phyloP scores from a whole-genome alignment of 2,797 vertebrate species.

The Cossypha polioptera region DNA sequence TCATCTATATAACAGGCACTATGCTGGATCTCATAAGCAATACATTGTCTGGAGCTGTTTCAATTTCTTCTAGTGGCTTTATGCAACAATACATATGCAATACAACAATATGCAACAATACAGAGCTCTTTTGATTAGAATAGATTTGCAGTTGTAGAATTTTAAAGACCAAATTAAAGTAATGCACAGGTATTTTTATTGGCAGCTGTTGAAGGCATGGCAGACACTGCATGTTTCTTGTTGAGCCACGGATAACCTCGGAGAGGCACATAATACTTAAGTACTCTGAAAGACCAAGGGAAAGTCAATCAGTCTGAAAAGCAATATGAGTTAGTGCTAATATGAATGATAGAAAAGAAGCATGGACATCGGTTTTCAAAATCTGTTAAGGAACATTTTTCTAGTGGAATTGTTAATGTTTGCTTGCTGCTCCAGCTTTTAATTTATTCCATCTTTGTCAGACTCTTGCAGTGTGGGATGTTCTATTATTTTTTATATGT shows the following conservation, averaged over 20 bases:
- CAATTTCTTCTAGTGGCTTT: neutral
- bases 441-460: constrained; percentile 19
- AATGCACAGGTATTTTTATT: neutral
- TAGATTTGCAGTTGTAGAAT: neutral
- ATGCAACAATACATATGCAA: neutral
- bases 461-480: neutral
- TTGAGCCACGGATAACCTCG: neutral
- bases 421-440: neutral
- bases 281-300: neutral
- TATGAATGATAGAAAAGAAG: neutral
- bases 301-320: neutral
- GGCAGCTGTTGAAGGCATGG: neutral
- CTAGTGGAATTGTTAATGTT: neutral
- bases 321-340: neutral
- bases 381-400: neutral
- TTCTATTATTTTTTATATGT: neutral
- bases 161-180: neutral
- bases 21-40: neutral
- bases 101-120: neutral
- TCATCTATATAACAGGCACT: neutral
- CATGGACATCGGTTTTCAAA: neutral
- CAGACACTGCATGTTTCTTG: rapidly evolving
- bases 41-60: neutral
- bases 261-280: neutral
- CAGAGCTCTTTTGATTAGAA: neutral